Base-by-base conservation (phyloP, 2,888 invertebrate genomes). In the Andrena praecox region DNA sequence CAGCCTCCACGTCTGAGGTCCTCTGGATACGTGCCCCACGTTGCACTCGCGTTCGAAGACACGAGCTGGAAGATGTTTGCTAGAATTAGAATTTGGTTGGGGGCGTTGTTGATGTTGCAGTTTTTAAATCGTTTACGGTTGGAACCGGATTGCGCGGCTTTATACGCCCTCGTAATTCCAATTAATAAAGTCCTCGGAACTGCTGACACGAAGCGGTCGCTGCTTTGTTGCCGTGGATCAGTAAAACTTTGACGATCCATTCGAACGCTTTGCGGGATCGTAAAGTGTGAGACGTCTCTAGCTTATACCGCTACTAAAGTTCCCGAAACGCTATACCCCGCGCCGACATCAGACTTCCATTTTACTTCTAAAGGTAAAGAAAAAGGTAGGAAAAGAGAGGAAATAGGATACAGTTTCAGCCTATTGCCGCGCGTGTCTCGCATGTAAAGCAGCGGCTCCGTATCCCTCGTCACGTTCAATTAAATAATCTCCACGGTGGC, bases 221-320 rank as follows among this genome's bases (percentile, higher is more conserved):
- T 16, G 60, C 48, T 56, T 56, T 60, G 70, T 48, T 31, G 35
- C 42, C 59, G 29, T 6, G 29, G 59, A 59, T 56, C 20, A 42
- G 52, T 64, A n/a, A 64, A 73, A 73, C 33, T 63, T 72, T 50
- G 16, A 27, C 63, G 64, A 27, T 5, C 29, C 42, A n/a, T 29
- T 54, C 42, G n/a, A 70, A 29, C 31, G 29, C 24, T 52, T 64
- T 64, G 33, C 20, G 52, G 35, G 27, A 20, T 16, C 50, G 50
- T 64, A 54, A 54, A 73, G 4, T 12, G 35, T 20, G 1, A 42
- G 29, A 31, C 27, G 54, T n/a, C 27, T 27, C 33, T 31, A 5
- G 2, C 4, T 67, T 35, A 16, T 16, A n/a, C 24, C 35, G 8
- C 27, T 42, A 2, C 5, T 35, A 27, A 8, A 29, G 27, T 12